Conservation (phyloP, 1,140 invertebrate species). For the Drosophila takahashii region DNA sequence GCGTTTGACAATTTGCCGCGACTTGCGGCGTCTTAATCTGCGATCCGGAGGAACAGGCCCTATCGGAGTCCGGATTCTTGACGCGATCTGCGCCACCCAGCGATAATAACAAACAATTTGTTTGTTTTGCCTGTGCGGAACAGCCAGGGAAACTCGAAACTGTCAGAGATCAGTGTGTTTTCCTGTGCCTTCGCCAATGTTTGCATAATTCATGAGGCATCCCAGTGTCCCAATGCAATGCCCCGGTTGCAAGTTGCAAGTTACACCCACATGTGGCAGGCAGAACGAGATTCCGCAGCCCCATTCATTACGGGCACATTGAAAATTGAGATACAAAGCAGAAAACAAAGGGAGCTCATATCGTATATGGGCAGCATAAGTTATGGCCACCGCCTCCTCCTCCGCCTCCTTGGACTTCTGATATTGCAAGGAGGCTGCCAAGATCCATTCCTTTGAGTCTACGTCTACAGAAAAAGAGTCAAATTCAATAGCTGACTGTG, state of each 20-base stretch:
- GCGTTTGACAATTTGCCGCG: conserved; percentile 53
- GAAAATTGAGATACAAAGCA: conserved; percentile 50
- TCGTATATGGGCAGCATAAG: conserved; percentile 53
- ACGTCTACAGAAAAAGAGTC: conserved; percentile 15
- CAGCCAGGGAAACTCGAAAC: conserved; percentile 16
- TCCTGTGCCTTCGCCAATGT: conserved; percentile 6
- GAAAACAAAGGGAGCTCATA: conserved; percentile 44
- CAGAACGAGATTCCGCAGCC: conserved; percentile 36
- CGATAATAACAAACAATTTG: conserved; percentile 59
- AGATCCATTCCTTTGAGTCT: conserved; percentile 1
- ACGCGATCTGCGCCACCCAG: conserved; percentile 46
- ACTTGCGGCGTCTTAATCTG: conserved; percentile 32
- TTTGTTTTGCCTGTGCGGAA: conserved; percentile 34
- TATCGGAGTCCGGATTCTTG: conserved; percentile 30
- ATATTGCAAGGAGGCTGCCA: neutral
- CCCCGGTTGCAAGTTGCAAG: conserved; percentile 28
- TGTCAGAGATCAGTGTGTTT: conserved; percentile 11
- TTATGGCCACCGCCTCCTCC: conserved; percentile 22
- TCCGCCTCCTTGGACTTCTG: neutral
- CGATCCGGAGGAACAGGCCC: conserved; percentile 13
- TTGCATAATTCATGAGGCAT: conserved; percentile 43
- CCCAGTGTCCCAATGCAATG: neutral
- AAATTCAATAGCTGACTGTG: conserved; percentile 22
- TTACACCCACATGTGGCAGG: conserved; percentile 37
- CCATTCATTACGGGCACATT: conserved; percentile 35